A percentile compares a stretch with the other conserved stretches of the same genome.
Evolutionary conservation across 2,797 vertebrate species (phyloP).

Genomic region (Chloroceryle inda): DNA sequence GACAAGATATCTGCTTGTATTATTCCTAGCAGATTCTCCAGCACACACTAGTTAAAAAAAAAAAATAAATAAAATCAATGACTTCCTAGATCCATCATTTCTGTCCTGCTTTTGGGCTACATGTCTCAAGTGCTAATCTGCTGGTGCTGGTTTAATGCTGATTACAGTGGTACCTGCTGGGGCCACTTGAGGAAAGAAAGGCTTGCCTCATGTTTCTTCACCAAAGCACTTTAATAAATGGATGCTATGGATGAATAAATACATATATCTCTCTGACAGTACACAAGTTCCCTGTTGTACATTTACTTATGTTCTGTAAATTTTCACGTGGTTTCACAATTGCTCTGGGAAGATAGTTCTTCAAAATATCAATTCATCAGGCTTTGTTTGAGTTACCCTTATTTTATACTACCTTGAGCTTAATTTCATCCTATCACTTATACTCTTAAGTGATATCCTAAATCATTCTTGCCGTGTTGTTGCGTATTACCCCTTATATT

Average conservation of each 20-base stretch:
- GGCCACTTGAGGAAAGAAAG: not conserved
- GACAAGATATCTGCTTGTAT: slow-evolving; percentile 12
- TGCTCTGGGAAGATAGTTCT: not conserved
- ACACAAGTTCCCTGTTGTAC: not conserved
- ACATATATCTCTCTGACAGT: not conserved
- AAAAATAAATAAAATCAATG: slow-evolving; percentile 57
- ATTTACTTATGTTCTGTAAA: not conserved
- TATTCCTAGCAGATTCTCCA: slow-evolving; percentile 38
- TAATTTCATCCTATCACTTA: slow-evolving; percentile 21
- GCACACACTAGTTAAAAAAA: slow-evolving; percentile 16
- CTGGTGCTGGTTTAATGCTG: not conserved
- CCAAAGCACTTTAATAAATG: not conserved
- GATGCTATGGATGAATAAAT: not conserved
- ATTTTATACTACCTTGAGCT: slow-evolving; percentile 6
- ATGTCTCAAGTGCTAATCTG: not conserved
- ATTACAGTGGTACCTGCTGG: not conserved
- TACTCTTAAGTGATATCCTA: not conserved
- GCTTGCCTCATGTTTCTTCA: not conserved
- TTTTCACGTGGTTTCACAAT: not conserved
- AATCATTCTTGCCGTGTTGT: not conserved
- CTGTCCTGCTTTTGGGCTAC: not conserved
- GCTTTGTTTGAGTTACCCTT: slow-evolving; percentile 17
- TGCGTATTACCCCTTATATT: not conserved
- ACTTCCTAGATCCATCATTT: slow-evolving; percentile 26
- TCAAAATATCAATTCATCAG: slow-evolving; percentile 21